phyloP scores from a whole-genome alignment of 37 sponge, comb jelly and placozoan genomes.

The Ianthella basta region DNA sequence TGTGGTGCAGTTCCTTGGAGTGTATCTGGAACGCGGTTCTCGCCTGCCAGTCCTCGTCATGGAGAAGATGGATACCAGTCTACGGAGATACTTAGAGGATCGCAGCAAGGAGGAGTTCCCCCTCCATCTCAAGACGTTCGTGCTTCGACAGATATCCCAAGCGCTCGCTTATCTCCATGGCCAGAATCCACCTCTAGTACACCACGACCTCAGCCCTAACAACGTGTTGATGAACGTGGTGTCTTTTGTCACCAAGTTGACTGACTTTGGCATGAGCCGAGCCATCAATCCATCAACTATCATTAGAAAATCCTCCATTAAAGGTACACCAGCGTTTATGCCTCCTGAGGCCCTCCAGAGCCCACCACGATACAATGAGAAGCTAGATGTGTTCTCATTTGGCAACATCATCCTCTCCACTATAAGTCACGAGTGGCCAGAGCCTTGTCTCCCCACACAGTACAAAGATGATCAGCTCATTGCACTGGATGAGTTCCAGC shows the following conservation, averaged over 20 bases:
- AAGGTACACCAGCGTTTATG: background rate
- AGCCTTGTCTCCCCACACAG: background rate
- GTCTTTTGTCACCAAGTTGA: background rate
- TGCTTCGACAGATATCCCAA: background rate
- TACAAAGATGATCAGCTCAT: background rate
- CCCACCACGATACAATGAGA: background rate
- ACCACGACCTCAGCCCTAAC: constrained; percentile 4
- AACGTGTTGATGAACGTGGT: background rate
- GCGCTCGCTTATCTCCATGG: background rate
- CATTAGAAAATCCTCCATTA: background rate
- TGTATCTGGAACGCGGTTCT: background rate
- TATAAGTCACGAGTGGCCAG: background rate
- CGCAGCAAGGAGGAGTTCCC: background rate
- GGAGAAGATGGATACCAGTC: constrained; percentile 31
- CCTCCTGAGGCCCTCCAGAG: background rate
- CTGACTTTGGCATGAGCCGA: background rate
- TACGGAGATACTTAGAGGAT: background rate
- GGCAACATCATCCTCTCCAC: background rate
- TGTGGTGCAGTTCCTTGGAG: constrained; percentile 8
- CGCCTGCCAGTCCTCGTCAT: background rate
- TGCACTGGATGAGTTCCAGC: background rate
- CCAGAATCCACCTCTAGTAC: background rate
- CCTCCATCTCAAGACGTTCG: background rate
- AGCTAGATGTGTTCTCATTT: constrained; percentile 17
- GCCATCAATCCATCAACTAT: background rate